A percentile compares a stretch with the other conserved stretches of the same genome.
Conservation (phyloP, 2,113 vertebrate genomes). For the Aptenodytes patagonicus region DNA sequence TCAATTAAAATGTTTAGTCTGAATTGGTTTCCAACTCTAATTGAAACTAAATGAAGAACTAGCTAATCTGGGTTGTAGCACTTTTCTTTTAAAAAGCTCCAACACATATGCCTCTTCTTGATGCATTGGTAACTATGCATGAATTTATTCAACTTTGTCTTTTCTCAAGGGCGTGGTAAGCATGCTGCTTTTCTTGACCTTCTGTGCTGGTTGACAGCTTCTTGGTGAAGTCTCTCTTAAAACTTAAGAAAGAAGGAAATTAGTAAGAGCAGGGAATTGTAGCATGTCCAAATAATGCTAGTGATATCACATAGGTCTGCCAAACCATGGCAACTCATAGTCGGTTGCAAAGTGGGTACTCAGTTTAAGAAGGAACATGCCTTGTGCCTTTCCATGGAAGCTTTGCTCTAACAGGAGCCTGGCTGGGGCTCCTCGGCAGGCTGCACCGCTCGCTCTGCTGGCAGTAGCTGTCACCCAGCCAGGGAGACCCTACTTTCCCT, state of each 20-base stretch:
- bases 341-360: not conserved
- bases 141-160: not conserved
- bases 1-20: conserved; percentile 23
- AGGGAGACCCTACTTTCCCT: not conserved
- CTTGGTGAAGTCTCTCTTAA: not conserved
- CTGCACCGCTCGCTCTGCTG: not conserved
- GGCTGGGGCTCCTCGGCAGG: not conserved
- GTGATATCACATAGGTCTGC: not conserved
- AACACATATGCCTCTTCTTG: not conserved
- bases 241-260: not conserved
- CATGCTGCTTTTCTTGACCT: not conserved
- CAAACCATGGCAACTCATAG: not conserved
- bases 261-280: not conserved
- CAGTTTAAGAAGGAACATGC: not conserved
- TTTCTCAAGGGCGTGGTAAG: not conserved
- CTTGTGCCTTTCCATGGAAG: not conserved
- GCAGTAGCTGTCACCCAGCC: not conserved
- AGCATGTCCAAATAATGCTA: not conserved
- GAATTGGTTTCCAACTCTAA: not conserved
- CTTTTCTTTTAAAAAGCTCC: not conserved
- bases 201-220: not conserved
- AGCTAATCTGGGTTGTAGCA: not conserved
- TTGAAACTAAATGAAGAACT: not conserved
- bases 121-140: not conserved
- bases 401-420: not conserved